Conservation (phyloP, 2,797 vertebrate species). For the Nyctibius grandis region DNA sequence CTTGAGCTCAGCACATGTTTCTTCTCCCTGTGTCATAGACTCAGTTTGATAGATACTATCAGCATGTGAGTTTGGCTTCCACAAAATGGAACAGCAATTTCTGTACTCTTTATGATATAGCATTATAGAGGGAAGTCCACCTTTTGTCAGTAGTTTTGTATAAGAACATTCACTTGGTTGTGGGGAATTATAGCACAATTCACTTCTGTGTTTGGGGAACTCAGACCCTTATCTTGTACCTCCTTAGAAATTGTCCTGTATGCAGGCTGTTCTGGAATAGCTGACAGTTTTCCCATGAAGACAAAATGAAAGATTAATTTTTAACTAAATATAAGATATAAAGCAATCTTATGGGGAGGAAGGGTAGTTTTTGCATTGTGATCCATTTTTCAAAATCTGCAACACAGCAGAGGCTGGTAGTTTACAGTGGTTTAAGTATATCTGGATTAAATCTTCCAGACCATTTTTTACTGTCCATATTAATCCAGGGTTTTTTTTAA, state of each 20-base stretch:
- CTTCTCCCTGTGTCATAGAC: neutral
- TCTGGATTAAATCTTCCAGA: neutral
- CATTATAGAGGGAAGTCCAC: neutral
- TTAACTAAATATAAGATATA: neutral
- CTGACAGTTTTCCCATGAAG: neutral
- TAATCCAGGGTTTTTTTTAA: neutral
- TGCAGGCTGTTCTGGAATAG: neutral
- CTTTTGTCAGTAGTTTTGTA: neutral
- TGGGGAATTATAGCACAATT: neutral
- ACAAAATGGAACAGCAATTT: neutral
- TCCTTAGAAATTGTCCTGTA: neutral
- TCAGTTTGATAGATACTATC: neutral
- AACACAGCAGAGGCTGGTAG: neutral
- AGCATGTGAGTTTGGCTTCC: neutral
- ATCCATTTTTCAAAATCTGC: neutral
- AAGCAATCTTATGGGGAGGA: neutral
- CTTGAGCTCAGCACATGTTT: neutral
- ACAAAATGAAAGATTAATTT: neutral
- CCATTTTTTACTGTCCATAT: rapidly evolving
- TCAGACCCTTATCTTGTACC: neutral
- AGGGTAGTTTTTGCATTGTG: neutral
- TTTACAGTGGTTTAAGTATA: neutral
- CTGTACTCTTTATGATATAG: neutral
- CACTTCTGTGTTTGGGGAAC: neutral
- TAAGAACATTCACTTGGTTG: neutral